Evolutionary conservation across 2,888 invertebrate genomes (phyloP).

Genomic region (Noctua janthina): DNA sequence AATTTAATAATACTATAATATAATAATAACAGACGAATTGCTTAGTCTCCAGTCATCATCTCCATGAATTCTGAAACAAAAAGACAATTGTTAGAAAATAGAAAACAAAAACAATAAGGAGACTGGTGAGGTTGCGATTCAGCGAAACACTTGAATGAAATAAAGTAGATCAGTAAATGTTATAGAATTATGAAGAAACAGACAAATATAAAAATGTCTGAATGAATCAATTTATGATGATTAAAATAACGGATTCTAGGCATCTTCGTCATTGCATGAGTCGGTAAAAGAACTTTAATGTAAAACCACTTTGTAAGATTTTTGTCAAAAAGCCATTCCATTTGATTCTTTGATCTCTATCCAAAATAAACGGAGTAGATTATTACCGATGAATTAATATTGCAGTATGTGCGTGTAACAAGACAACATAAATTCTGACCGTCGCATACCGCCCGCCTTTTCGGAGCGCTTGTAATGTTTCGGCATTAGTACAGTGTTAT

Average conservation of each 20-base stretch:
- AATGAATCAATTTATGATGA: slow-evolving; percentile 25
- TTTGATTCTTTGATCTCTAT: slow-evolving; percentile 67
- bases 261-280: slow-evolving; percentile 7
- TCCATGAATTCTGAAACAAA: slow-evolving; percentile 96
- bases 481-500: slow-evolving; percentile 59
- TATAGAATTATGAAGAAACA: neutral
- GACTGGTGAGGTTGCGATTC: neutral
- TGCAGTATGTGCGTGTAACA: slow-evolving; percentile 49
- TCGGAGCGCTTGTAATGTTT: slow-evolving; percentile 62
- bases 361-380: slow-evolving; percentile 62
- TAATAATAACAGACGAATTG: slow-evolving; percentile 63
- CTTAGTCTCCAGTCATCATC: slow-evolving; percentile 97
- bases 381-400: slow-evolving; percentile 53
- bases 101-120: neutral
- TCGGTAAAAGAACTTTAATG: slow-evolving; percentile 25
- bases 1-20: slow-evolving; percentile 79
- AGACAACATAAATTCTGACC: slow-evolving; percentile 65
- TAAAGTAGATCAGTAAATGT: slow-evolving; percentile 9
- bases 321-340: slow-evolving; percentile 41
- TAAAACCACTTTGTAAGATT: slow-evolving; percentile 30
- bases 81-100: slow-evolving; percentile 37
- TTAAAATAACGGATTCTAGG: neutral
- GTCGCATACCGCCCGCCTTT: slow-evolving; percentile 52
- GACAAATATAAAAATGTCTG: neutral
- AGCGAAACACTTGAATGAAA: neutral